Evolutionary conservation across 2,888 invertebrate genomes (phyloP).

Genomic region (Chromoteleia sp.): DNA sequence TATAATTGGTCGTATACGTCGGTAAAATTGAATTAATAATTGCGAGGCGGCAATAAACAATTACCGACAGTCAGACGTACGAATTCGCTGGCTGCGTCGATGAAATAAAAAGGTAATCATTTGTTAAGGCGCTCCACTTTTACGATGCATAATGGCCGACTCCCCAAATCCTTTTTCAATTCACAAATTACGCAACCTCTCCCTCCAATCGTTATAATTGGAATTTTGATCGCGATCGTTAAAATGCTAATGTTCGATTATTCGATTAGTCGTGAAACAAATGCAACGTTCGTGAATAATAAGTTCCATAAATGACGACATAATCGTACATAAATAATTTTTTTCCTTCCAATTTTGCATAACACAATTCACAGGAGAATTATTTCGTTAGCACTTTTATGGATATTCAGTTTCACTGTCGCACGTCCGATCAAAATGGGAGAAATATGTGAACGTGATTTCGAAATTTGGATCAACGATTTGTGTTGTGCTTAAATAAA

Average conservation of each 20-base stretch:
- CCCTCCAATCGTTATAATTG: conserved; percentile 27
- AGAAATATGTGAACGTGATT: no score
- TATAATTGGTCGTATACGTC: conserved; percentile 22
- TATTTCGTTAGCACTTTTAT: no score
- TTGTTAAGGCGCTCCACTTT: conserved; percentile 65
- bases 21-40: conserved; percentile 59
- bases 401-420: no score
- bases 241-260: conserved; percentile 12
- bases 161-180: conserved; percentile 59
- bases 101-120: conserved; percentile 43
- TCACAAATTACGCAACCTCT: conserved; percentile 53
- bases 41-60: conserved; percentile 53
- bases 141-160: conserved; percentile 55
- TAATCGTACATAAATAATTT: neutral
- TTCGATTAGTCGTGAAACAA: neutral
- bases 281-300: no score
- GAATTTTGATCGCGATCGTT: conserved; percentile 27
- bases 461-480: no score
- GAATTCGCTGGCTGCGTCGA: conserved; percentile 25
- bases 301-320: no score
- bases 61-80: conserved; percentile 35
- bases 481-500: no score
- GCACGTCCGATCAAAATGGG: no score
- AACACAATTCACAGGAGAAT: neutral
- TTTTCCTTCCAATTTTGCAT: neutral